Evolutionary conservation across 2,797 vertebrate genomes (phyloP).

Genomic region (Zonotrichia albicollis): DNA sequence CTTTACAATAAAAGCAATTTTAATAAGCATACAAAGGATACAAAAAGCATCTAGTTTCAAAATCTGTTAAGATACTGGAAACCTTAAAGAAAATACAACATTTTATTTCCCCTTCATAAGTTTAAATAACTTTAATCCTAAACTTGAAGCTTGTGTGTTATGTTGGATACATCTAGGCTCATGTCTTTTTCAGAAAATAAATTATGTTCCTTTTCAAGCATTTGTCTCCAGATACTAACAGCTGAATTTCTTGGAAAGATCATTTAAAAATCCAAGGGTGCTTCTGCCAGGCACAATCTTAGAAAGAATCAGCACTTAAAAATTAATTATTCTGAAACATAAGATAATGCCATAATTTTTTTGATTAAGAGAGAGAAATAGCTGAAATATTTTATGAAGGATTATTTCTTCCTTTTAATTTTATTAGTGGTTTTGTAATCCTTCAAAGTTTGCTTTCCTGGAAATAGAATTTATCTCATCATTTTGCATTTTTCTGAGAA

Average conservation of each 20-base stretch:
- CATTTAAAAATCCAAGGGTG: neutral
- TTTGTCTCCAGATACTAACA: neutral
- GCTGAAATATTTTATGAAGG: neutral
- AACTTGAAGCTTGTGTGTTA: neutral
- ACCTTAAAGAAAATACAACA: neutral
- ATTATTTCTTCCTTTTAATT: neutral
- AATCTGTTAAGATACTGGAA: neutral
- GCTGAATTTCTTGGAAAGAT: neutral
- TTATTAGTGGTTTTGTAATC: neutral
- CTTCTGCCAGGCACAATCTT: neutral
- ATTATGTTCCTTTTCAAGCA: neutral
- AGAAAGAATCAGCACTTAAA: neutral
- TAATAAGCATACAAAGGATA: neutral
- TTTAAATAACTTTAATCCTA: neutral
- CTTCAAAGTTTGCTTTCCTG: neutral
- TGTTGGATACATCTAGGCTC: neutral
- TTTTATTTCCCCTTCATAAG: no score
- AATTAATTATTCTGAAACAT: neutral
- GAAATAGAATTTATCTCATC: neutral
- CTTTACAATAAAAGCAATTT: neutral
- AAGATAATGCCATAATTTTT: neutral
- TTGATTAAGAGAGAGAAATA: neutral
- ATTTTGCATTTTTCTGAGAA: neutral
- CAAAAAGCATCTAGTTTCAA: neutral
- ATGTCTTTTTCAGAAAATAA: neutral